These are phyloP conservation scores for Cylindroiulus punctatus DNA, from an alignment of 2,888 invertebrate genomes.

Conservation along the genomic window DNA sequence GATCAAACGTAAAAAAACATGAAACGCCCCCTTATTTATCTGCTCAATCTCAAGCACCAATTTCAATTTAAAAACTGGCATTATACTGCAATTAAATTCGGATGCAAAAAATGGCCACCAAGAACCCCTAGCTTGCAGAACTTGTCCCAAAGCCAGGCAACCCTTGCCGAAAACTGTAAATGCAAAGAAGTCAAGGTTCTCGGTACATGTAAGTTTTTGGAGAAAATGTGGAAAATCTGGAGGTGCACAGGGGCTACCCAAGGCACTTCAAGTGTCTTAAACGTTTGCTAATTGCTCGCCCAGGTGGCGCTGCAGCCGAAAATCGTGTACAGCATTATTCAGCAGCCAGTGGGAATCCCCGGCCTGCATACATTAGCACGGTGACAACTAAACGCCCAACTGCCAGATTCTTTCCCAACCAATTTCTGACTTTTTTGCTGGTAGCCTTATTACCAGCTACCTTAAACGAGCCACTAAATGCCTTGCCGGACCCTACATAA, in stretches of 20 bases:
- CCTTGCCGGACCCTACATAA: background rate
- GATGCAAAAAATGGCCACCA: background rate
- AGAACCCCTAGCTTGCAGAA: background rate
- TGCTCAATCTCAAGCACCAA: too few species aligned
- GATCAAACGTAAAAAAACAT: too few species aligned
- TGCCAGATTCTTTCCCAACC: background rate
- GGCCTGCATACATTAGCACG: background rate
- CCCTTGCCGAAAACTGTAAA: background rate
- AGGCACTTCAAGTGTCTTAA: background rate
- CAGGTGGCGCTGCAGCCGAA: background rate
- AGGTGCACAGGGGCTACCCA: background rate
- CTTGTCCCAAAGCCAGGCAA: background rate
- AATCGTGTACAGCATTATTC: conserved; percentile 26
- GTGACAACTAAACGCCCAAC: conserved; percentile 32
- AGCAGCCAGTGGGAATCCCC: conserved; percentile 16
- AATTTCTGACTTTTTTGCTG: background rate
- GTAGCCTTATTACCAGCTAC: conserved; percentile 7
- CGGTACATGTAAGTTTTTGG: background rate
- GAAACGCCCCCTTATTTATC: too few species aligned
- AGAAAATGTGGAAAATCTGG: background rate
- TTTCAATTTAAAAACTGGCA: too few species aligned
- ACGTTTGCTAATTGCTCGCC: background rate
- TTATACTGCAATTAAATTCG: too few species aligned
- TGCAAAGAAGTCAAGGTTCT: background rate
- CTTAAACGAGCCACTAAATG: background rate